Base-by-base conservation (phyloP, 2,797 vertebrate species). In the Eulemur rubriventer region DNA sequence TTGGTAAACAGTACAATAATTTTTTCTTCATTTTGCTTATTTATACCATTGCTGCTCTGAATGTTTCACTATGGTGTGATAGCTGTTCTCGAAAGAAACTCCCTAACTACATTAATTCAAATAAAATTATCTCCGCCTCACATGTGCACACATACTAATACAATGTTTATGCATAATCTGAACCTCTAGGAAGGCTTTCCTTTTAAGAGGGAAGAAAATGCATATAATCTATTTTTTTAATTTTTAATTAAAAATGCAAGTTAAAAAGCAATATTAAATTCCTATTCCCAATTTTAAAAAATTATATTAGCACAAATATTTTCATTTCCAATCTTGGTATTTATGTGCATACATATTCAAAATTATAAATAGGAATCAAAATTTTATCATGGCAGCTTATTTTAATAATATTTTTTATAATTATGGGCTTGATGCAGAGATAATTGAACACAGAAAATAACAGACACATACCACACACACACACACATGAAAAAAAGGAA, bases 1-100 rank as follows among this genome's bases (percentile, higher is more conserved):
- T 98, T 98, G 98, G 98, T 99, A 99, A 99, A 99, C 98, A 98
- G 98, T 87, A 94, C 83, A 97, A 96, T 98, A 97, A 98, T 98
- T 98, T 97, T 98, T 97, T 98, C 98, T 98, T 97, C 97, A 98
- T 98, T 98, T 98, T 98, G 94, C 94, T 96, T 98, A 95, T 97
- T 98, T 98, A 97, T 98, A 97, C 97, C 97, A 92, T 98, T 95
- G 93, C 96, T 97, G 97, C 96, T 98, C 97, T 98, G 98, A 98
- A 98, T 97, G 97, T 97, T 98, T 98, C 97, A 96, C 97, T 95
- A 61, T 94, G 97, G 76, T 89, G 95, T 97, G 98, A 98, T 97
- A 97, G 98, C 94, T 95, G 69, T 95, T 98, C 79, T 79, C 84
- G 91, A 95, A 98, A 98, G 98, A 93, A 84, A 91, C 88, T 98